Evolutionary conservation across 2,888 invertebrate species (phyloP).

Genomic region (Diaperis boleti): DNA sequence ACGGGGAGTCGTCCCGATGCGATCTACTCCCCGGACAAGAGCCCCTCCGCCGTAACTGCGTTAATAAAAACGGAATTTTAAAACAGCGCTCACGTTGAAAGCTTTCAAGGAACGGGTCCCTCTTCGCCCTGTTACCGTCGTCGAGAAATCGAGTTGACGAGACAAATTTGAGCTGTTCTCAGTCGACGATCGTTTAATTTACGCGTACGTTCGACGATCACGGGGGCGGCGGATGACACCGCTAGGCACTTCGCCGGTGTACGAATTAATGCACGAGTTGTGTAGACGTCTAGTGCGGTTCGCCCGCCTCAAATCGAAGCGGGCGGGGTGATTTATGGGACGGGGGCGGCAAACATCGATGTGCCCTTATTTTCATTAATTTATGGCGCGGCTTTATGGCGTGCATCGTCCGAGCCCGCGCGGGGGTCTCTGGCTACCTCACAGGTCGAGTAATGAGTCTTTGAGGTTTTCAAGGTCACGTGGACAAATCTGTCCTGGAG

Average conservation of each 20-base stretch:
- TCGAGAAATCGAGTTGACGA: constrained; percentile 39
- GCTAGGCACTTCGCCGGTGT: constrained; percentile 21
- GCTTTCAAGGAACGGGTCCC: constrained; percentile 17
- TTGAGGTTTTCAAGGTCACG: too few species aligned
- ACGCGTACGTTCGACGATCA: constrained; percentile 17
- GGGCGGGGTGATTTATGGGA: constrained; percentile 13
- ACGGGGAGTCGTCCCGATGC: not conserved
- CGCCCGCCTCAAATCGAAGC: constrained; percentile 10
- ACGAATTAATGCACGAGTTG: constrained; percentile 33
- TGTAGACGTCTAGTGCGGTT: constrained; percentile 28
- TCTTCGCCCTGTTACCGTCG: constrained; percentile 17
- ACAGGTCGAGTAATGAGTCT: too few species aligned
- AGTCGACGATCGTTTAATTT: constrained; percentile 23
- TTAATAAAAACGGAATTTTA: constrained; percentile 24
- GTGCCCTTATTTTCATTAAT: too few species aligned
- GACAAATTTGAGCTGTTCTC: constrained; percentile 40
- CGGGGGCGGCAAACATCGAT: not conserved
- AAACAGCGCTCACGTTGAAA: constrained; percentile 16
- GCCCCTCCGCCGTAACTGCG: not conserved
- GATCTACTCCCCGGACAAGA: not conserved
- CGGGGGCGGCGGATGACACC: constrained; percentile 21
- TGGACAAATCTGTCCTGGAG: too few species aligned
- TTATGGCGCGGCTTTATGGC: too few species aligned
- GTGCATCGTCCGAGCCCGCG: too few species aligned
- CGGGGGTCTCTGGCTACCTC: too few species aligned